Evolutionary conservation across 2,797 vertebrate genomes (phyloP).

Genomic region (Enteromius paludinosus): DNA sequence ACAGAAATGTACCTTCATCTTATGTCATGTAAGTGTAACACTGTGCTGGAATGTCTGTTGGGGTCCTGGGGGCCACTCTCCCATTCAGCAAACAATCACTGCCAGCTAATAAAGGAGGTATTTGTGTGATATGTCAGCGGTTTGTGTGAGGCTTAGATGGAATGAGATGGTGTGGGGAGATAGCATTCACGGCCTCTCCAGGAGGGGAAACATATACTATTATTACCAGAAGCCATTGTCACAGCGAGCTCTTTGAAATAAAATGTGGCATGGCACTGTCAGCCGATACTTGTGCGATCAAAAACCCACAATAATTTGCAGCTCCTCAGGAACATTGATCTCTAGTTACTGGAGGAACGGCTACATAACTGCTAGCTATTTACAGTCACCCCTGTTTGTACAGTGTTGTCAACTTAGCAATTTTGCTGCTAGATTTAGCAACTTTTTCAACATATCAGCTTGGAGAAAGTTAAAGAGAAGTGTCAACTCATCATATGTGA

Average conservation of each 20-base stretch:
- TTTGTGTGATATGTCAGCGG: slow-evolving; percentile 90
- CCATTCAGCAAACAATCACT: slow-evolving; percentile 87
- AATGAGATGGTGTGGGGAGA: slow-evolving; percentile 89
- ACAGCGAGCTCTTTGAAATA: slow-evolving; percentile 80
- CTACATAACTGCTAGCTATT: slow-evolving; percentile 64
- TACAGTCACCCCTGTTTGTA: background rate
- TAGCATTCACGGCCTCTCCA: slow-evolving; percentile 83
- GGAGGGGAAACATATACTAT: slow-evolving; percentile 83
- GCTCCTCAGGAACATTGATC: slow-evolving; percentile 70
- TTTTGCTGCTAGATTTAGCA: background rate
- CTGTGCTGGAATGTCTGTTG: slow-evolving; percentile 80
- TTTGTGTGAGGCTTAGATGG: slow-evolving; percentile 85
- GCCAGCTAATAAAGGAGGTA: slow-evolving; percentile 90
- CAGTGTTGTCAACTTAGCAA: background rate
- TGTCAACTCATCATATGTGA: background rate
- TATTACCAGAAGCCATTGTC: slow-evolving; percentile 90
- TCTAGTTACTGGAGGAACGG: slow-evolving; percentile 79
- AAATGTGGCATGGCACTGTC: slow-evolving; percentile 83
- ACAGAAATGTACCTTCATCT: slow-evolving; percentile 74
- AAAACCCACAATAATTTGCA: slow-evolving; percentile 72
- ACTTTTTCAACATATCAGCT: background rate
- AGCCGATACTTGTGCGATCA: slow-evolving; percentile 96
- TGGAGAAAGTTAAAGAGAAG: background rate
- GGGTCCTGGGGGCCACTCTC: slow-evolving; percentile 80
- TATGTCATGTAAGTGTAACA: slow-evolving; percentile 77